Evolutionary conservation across 2,888 invertebrate genomes (phyloP), one percentile per base, ranked within the genome.

Genomic region (Alloplasta piceator): DNA sequence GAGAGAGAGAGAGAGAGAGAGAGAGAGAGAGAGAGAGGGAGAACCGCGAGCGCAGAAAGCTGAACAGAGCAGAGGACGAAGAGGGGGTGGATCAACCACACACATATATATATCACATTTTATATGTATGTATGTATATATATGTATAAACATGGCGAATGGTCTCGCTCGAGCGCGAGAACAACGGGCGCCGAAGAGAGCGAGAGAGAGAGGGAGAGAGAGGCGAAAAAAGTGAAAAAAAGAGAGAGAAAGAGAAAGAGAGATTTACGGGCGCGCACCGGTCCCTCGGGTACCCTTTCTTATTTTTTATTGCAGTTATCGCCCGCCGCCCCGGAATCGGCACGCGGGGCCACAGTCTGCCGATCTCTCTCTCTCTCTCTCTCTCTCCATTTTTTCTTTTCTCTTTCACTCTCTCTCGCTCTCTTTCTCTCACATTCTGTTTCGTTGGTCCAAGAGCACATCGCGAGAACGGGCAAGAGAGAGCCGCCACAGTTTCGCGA

Each of bases 201-300:
- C 36, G 70, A 78, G 78, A 68, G 78, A 36, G 72, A 61, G 55
- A 73, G 80, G 87, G 86, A 89, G 88, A 90, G 61, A 76, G 82
- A 77, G 76, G 1, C 26, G 26, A 26, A 26, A 26, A 26, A 26
- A 26, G 26, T 26, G 26, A 26, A 26, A 26, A 26, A 72, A 68
- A 64, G 48, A 75, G 80, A 87, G 87, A 89, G 72, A 80, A 82
- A 82, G 77, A 80, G 75, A 77, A 56, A 36, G 81, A 87, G 86
- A 89, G 89, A 90, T 90, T 91, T 89, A 89, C 88, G 89, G 88
- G 85, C 89, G 85, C 85, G 86, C 87, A 87, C 85, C 85, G 86
- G 87, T 86, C 89, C 86, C 86, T 88, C 84, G 84, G 85, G 85
- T 80, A 82, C 73, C 80, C 80, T 84, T 79, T 82, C 78, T 80